A percentile compares a stretch with the other conserved stretches of the same genome.
phyloP scores from a whole-genome alignment of 2,797 vertebrate species.

The Gallinago nigripennis region DNA sequence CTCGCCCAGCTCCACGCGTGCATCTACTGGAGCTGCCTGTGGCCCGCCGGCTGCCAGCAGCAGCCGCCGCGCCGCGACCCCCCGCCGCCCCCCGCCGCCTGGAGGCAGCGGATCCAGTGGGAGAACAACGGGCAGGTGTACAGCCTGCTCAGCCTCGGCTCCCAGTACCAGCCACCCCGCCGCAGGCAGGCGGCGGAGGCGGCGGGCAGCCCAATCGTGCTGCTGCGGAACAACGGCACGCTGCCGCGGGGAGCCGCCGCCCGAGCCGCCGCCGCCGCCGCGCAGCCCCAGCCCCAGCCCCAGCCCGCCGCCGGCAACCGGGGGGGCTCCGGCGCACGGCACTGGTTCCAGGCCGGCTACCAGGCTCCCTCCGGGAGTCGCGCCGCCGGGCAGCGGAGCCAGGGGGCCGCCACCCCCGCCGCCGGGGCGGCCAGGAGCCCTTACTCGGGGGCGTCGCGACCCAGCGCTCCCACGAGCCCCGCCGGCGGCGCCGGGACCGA shows the following conservation, averaged over 20 bases:
- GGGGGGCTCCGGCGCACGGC: constrained; percentile 60
- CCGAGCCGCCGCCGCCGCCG: neutral
- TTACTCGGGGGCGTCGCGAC: neutral
- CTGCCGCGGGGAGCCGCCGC: constrained; percentile 17
- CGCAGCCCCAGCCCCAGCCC: neutral
- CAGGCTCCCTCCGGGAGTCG: neutral
- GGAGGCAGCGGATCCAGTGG: constrained; percentile 88
- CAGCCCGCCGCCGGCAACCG: neutral
- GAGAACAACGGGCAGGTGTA: constrained; percentile 89
- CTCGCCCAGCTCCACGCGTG: constrained; percentile 72
- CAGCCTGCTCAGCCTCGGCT: constrained; percentile 83
- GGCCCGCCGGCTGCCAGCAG: constrained; percentile 79
- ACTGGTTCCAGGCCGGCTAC: constrained; percentile 76
- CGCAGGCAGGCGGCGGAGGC: constrained; percentile 74
- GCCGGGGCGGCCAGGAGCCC: neutral
- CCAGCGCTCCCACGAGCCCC: constrained; percentile 22
- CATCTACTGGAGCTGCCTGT: constrained; percentile 78
- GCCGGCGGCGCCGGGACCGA: neutral
- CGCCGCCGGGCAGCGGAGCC: neutral
- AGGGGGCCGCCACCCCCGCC: neutral
- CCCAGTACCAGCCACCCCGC: constrained; percentile 82
- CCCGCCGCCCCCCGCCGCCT: constrained; percentile 73
- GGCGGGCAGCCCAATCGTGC: constrained; percentile 65
- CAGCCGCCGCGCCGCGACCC: constrained; percentile 63
- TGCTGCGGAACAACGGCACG: constrained; percentile 31